Conservation (phyloP, 23 tunicate genomes). For the Ciona savignyi region DNA sequence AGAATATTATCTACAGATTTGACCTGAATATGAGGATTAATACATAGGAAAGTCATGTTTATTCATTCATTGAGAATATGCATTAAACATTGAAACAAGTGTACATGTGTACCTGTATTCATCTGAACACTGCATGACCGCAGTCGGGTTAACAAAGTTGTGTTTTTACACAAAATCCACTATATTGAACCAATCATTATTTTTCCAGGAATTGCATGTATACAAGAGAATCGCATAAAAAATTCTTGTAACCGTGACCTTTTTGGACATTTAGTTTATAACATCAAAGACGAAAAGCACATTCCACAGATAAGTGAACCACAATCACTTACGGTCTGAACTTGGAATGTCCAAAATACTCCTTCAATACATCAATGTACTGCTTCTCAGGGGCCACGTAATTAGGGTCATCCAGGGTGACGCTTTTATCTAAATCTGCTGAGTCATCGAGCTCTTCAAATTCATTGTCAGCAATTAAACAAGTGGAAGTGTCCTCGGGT, state of each 20-base stretch:
- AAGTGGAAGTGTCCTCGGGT: neutral
- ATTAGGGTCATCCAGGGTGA: constrained; percentile 57
- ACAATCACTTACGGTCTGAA: constrained; percentile 77
- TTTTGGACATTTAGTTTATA: neutral
- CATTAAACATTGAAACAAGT: too few species aligned
- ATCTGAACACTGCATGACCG: too few species aligned
- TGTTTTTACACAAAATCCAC: neutral
- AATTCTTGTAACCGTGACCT: neutral
- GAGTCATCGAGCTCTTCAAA: constrained; percentile 33
- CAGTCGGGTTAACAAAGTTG: too few species aligned
- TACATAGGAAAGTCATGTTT: too few species aligned
- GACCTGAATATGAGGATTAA: neutral
- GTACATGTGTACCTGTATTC: too few species aligned
- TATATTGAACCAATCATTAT: neutral
- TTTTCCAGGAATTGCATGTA: neutral
- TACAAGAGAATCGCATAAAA: neutral
- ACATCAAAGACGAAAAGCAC: neutral
- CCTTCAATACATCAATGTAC: constrained; percentile 71
- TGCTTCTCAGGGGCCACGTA: constrained; percentile 75
- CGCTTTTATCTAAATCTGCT: constrained; percentile 19
- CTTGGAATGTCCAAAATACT: constrained; percentile 94
- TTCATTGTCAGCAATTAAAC: constrained; percentile 32
- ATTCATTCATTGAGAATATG: neutral
- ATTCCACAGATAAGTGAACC: neutral
- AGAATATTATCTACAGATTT: too few species aligned